Percentiles rank a stretch among this genome's conserved stretches.
Conservation (phyloP, 2,888 invertebrate genomes). For the Lymantria dispar region DNA sequence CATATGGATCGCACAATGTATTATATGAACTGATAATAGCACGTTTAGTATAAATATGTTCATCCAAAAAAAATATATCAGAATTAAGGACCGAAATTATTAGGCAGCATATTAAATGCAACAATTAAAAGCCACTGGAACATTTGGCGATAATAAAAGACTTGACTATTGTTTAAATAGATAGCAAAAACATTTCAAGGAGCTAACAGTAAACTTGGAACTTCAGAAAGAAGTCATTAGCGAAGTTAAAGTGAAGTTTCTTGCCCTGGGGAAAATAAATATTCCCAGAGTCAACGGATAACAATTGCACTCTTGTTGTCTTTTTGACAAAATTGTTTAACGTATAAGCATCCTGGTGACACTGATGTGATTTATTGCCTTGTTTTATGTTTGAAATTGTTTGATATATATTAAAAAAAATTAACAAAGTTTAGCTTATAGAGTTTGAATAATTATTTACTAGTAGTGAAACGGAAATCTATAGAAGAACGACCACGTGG, state of each 20-base stretch:
- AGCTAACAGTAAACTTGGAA: slow-evolving; percentile 59
- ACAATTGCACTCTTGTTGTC: slow-evolving; percentile 61
- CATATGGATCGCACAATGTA: too few relatives aligned
- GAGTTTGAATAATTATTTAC: too few relatives aligned
- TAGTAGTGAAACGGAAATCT: too few relatives aligned
- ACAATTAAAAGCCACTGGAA: slow-evolving; percentile 30
- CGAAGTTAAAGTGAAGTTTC: slow-evolving; percentile 64
- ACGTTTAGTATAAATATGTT: too few relatives aligned
- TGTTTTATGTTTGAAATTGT: background rate
- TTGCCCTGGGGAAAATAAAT: slow-evolving; percentile 65
- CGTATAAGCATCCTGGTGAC: slow-evolving; percentile 36
- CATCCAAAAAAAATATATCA: too few relatives aligned
- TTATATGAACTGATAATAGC: too few relatives aligned
- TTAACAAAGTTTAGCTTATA: too few relatives aligned
- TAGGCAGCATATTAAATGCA: background rate
- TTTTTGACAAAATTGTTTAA: slow-evolving; percentile 52
- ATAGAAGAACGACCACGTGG: too few relatives aligned
- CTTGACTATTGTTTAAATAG: slow-evolving; percentile 64
- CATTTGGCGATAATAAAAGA: slow-evolving; percentile 54
- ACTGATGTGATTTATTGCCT: slow-evolving; percentile 36
- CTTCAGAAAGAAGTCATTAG: slow-evolving; percentile 77
- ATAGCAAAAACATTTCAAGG: slow-evolving; percentile 64
- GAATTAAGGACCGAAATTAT: too few relatives aligned
- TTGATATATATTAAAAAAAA: too few relatives aligned
- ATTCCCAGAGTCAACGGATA: slow-evolving; percentile 65